Evolutionary conservation across 2,797 vertebrate genomes (phyloP), one percentile per base, ranked within the genome.

Genomic region (Psittacula derbiana): DNA sequence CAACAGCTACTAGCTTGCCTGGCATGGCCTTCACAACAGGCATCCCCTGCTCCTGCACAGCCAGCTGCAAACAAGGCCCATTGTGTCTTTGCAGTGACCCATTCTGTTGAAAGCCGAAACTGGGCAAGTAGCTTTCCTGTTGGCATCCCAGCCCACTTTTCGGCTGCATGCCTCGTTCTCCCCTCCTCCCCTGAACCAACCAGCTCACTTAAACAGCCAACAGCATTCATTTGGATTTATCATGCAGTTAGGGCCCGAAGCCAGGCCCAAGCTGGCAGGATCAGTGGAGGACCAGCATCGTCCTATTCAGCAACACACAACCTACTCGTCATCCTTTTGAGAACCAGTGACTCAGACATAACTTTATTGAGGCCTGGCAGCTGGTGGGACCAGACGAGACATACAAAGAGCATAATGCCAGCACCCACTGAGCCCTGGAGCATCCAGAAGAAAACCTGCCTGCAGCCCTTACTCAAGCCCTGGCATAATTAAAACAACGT

Each of bases 291-390:
- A 97, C 95, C 80, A 92, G 96, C 84, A 70, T 80, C n/a, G 33
- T 94, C 96, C 95, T 91, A 96, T 98, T 98, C 97, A 97, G 95
- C 95, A 91, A 94, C 93, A 95, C 94, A 97, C 97, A 98, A 97
- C 93, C 90, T 96, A 92, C 97, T 98, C 97, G 98, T 92, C 86
- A 92, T 94, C 96, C 97, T 98, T 98, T 98, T 98, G 97, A 98
- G 97, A 97, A 72, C 83, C 98, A 98, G 97, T 98, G 97, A 98
- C 98, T 98, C 98, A 96, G 94, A 98, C 82, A 57, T 98, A 98
- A 98, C 96, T 97, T 96, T 97, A 97, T 97, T 98, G 98, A 95
- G 43, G 98, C 97, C 97, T 97, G 90, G 98, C 98, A 98, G 98
- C 98, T 98, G 98, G 98, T 98, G 96, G 94, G 96, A 97, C 94